Evolutionary conservation across 1,140 invertebrate genomes (phyloP), one percentile per base, ranked within the genome.

Genomic region (Plectrocnemia conspersa): DNA sequence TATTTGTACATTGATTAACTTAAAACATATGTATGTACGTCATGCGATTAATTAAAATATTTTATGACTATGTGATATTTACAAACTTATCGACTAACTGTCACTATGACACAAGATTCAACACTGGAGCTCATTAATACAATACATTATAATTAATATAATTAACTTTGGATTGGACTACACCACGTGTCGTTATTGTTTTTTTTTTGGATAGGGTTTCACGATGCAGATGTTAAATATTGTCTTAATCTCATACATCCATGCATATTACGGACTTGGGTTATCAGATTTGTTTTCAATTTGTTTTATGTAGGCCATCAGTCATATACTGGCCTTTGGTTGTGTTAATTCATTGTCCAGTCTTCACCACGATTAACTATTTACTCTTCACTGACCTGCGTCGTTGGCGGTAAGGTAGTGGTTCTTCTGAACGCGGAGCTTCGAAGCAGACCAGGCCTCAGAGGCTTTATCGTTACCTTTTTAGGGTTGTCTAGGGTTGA

Each of bases 381-480:
- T 44, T 59, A 59, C 48, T 70, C 68, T 25, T 56, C 65, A 41
- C 56, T 66, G 54, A 64, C 69, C 41, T 64, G 57, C 21, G 68
- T 21, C 3, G 64, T 29, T 15, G 53, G 13, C 2, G 38, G 64
- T 27, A 65, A 69, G 47, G 64, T 65, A 16, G 59, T 52, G 64
- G 64, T 65, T 62, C 69, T 64, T 6, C 71, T 56, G 42, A 74
- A 74, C 4, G 71, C 59, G 10, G 74, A 71, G 11, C 7, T 19
- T 41, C 72, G 61, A 11, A 69, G 45, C 15, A 65, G 22, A 41
- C 54, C 65, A 18, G 72, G 68, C 50, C 72, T 68, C 13, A 68
- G 64, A 5, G 70, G 66, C 57, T 69, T 74, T 42, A 70, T 63
- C 21, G 66, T 68, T 1, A 68, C 52, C 63, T 66, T 72, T 52